Evolutionary conservation across 2,113 vertebrate species (phyloP).

Genomic region (Rhinopomastus cyanomelas): DNA sequence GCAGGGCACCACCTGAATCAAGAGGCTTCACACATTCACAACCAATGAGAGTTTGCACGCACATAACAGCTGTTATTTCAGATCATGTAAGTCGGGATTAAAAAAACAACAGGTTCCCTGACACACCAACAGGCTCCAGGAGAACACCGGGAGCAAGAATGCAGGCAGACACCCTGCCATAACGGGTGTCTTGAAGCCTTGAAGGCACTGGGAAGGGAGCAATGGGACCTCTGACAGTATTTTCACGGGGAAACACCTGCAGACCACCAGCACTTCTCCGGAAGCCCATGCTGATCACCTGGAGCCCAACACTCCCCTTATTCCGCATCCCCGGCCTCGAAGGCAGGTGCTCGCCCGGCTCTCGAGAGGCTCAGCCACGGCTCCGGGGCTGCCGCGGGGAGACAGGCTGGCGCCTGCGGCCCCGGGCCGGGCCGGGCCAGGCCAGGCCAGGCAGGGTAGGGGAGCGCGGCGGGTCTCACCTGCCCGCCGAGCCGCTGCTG

Average conservation of each 20-base stretch:
- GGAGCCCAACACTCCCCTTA: accelerated
- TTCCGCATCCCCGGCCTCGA: not conserved
- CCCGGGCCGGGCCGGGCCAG: not conserved
- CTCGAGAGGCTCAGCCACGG: not conserved
- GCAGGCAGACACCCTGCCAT: not conserved
- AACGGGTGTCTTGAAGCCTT: not conserved
- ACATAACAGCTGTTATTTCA: not conserved
- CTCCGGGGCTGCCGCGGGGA: not conserved
- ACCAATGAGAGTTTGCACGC: no score
- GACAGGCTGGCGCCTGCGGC: no score
- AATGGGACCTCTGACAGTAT: accelerated
- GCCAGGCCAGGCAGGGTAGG: no score
- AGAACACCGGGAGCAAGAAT: not conserved
- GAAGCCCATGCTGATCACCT: not conserved
- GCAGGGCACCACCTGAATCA: not conserved
- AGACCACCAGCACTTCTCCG: not conserved
- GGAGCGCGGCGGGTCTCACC: constrained; percentile 64
- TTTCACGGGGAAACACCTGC: not conserved
- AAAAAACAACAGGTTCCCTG: accelerated
- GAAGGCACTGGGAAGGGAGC: not conserved
- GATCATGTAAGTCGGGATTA: not conserved
- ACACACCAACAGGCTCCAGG: not conserved
- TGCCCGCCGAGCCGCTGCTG: constrained; percentile 71
- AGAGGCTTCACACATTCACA: not conserved
- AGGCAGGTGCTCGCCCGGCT: not conserved